phyloP scores from a whole-genome alignment of 1,140 invertebrate species.

The Araneus ventricosus region DNA sequence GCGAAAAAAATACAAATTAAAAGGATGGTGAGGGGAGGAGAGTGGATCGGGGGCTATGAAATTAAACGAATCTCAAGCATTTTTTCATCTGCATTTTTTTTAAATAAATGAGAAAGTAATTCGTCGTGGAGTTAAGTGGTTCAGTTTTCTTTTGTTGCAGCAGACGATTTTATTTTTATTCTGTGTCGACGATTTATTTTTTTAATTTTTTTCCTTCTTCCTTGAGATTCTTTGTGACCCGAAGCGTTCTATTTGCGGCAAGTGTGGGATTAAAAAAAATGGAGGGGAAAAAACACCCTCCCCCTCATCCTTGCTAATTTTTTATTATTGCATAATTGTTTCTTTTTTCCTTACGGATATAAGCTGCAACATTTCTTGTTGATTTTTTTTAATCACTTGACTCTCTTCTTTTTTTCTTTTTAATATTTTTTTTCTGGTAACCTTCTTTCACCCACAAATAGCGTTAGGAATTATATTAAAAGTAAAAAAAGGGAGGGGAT shows the following conservation, averaged over 20 bases:
- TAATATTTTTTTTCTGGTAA: neutral
- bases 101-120: slow-evolving; percentile 76
- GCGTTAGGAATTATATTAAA: slow-evolving; percentile 12
- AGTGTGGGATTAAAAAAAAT: slow-evolving; percentile 66
- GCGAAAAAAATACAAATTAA: slow-evolving; percentile 70
- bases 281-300: neutral
- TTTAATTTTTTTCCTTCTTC: neutral
- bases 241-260: slow-evolving; percentile 73
- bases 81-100: slow-evolving; percentile 68
- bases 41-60: slow-evolving; percentile 59
- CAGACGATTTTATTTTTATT: slow-evolving; percentile 57
- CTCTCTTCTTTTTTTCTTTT: neutral
- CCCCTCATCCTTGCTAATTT: slow-evolving; percentile 52
- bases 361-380: slow-evolving; percentile 25
- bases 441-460: slow-evolving; percentile 26
- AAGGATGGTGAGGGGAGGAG: slow-evolving; percentile 33
- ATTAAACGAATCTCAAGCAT: slow-evolving; percentile 73
- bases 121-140: slow-evolving; percentile 75
- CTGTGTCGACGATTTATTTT: slow-evolving; percentile 37
- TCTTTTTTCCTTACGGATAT: slow-evolving; percentile 55
- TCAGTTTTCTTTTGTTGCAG: slow-evolving; percentile 72
- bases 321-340: slow-evolving; percentile 73
- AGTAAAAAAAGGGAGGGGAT: neutral
- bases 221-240: slow-evolving; percentile 60
- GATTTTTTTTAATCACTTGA: slow-evolving; percentile 49